phyloP scores from a whole-genome alignment of 2,797 vertebrate genomes.

The Hoplostethus mediterraneus region DNA sequence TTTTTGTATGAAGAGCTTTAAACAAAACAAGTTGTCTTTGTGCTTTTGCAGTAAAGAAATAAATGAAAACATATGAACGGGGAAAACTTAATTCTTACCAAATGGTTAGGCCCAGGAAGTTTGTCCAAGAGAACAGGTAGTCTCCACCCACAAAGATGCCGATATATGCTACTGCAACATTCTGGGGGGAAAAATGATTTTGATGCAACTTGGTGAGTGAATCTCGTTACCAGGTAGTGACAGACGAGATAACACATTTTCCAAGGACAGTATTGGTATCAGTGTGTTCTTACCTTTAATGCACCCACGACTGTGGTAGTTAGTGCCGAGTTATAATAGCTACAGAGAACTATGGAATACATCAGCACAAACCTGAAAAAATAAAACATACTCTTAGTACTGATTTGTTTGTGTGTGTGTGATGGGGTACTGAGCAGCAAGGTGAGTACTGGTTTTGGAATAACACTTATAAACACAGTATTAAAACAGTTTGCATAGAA shows the following conservation, averaged over 20 bases:
- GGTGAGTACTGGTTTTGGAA: no score
- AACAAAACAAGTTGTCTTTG: background rate
- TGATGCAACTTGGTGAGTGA: background rate
- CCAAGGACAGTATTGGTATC: background rate
- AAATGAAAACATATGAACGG: background rate
- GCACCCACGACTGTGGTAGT: conserved; percentile 93
- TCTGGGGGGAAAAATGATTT: conserved; percentile 78
- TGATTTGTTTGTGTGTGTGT: background rate
- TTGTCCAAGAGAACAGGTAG: conserved; percentile 92
- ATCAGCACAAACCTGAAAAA: conserved; percentile 91
- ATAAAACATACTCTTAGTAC: background rate
- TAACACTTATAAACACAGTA: background rate
- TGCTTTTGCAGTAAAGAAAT: background rate
- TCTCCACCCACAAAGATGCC: conserved; percentile 94
- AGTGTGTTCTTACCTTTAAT: conserved; percentile 86
- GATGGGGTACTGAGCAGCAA: no score
- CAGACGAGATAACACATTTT: background rate
- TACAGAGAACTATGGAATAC: conserved; percentile 93
- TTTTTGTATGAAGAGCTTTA: no score
- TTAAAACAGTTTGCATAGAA: background rate
- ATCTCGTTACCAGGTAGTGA: background rate
- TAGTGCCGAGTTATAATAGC: conserved; percentile 93
- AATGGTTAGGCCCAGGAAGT: conserved; percentile 94
- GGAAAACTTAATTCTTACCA: conserved; percentile 83
- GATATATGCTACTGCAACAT: conserved; percentile 91